These are phyloP conservation scores for Vanessa cardui DNA, from an alignment of 2,888 invertebrate species.

Conservation along the genomic window DNA sequence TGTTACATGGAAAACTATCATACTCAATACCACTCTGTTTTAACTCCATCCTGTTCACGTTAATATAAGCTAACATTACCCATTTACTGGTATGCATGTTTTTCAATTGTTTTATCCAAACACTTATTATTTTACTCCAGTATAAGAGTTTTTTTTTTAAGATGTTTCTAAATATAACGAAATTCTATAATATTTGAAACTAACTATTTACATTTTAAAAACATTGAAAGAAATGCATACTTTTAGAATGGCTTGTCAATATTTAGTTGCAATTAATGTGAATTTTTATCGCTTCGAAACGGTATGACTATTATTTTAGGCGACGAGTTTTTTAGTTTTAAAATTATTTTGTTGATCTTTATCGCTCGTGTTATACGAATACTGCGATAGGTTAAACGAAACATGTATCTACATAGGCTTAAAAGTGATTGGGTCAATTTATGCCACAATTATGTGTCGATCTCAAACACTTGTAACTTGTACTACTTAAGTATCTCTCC, in stretches of 20 bases:
- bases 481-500: constrained; percentile 49
- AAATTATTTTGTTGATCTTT: constrained; percentile 57
- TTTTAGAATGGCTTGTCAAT: constrained; percentile 62
- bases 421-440: constrained; percentile 75
- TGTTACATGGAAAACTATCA: constrained; percentile 51
- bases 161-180: neutral
- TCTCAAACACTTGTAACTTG: constrained; percentile 68
- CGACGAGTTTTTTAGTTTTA: constrained; percentile 56
- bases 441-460: constrained; percentile 69
- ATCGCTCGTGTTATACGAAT: constrained; percentile 51
- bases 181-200: neutral
- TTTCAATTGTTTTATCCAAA: constrained; percentile 38
- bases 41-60: constrained; percentile 65
- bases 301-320: constrained; percentile 63
- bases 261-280: constrained; percentile 74
- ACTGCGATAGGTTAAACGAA: constrained; percentile 51
- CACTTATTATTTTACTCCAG: too few relatives aligned
- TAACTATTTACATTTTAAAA: constrained; percentile 10
- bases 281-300: constrained; percentile 59
- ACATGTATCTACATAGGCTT: constrained; percentile 46
- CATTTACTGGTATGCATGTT: constrained; percentile 43
- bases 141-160: neutral
- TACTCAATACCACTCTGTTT: constrained; percentile 74
- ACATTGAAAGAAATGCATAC: constrained; percentile 48
- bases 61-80: constrained; percentile 37